Evolutionary conservation across 2,888 invertebrate species (phyloP), one percentile per base, ranked within the genome.

Genomic region (Heteromyza rotundicornis): DNA sequence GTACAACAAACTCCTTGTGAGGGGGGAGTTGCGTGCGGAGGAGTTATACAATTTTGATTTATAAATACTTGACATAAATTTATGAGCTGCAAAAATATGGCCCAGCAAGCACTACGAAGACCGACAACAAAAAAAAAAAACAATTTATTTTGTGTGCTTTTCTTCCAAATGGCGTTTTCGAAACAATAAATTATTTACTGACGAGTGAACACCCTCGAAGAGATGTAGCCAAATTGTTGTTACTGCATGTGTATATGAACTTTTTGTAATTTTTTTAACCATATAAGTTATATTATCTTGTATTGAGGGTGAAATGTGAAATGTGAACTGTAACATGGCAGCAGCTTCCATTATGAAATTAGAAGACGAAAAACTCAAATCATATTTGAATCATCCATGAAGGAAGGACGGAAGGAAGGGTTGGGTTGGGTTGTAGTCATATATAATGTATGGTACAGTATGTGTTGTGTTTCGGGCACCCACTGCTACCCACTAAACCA

Each of bases 21-120:
- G n/a, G n/a, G n/a, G n/a, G n/a, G n/a, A n/a, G n/a, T n/a, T n/a
- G 44, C 24, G 2, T 14, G 7, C 8, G 60, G 50, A 61, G 24
- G 12, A 27, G 49, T 58, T n/a, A 55, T 64, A 10, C 17, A 20
- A 20, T 64, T 65, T 70, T 75, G 72, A 77, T 76, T 73, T 76
- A 77, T 72, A 74, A 74, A 71, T 67, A 72, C 72, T 71, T 70
- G 68, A 71, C 64, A 64, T 59, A 53, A 75, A 77, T 77, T 77
- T 77, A 77, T 77, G 75, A 63, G 64, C 66, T 67, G 66, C 68
- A 62, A 68, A 70, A 73, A 74, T 73, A 75, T 72, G 47, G 71
- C 70, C 63, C 60, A 59, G n/a, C n/a, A n/a, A n/a, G n/a, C 54
- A 63, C 63, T 59, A n/a, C n/a, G n/a, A n/a, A 60, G 49, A 60